Base-by-base conservation (phyloP, 2,797 vertebrate species). In the Heliangelus exortis region DNA sequence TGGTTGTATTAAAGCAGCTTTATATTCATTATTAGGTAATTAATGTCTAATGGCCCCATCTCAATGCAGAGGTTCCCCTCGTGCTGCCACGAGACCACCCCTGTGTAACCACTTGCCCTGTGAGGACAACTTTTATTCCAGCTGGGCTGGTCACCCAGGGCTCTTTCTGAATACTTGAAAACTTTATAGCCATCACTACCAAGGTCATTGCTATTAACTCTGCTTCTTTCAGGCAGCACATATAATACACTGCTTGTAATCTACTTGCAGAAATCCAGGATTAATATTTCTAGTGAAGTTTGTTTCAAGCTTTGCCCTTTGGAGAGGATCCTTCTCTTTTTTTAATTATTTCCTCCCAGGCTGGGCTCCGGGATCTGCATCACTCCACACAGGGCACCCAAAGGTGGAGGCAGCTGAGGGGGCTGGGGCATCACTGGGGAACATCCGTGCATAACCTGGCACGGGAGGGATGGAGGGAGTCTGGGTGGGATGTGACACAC, bases 161-260 rank as follows among this genome's bases (percentile, higher is more conserved):
- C 22, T 68, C 39, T 6, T 91, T 61, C 26, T 28, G 48, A 83
- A 58, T 8, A 20, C 1, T 19, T 50, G 20, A 45, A 43, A 72
- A 59, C 55, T 36, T 72, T 20, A 16, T 31, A 47, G 54, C 5
- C 6, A 8, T 25, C 41, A 3, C 72, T 36, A 20, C 23, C 31
- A 29, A 34, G 31, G 6, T 65, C 8, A 19, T 25, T 62, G 36
- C 76, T 8, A 7, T n/a, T 55, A 59, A 77, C 43, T 25, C 65
- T 33, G 14, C 75, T 92, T 7, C 53, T 66, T 45, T 41, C 41
- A 5, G 11, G 2, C 53, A 15, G 7, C 3, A 8, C 1, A 3
- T 1, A 4, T 8, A 39, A n/a, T 10, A 6, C 0, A 0, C 10
- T 25, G 6, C 34, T 73, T 33, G 55, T 13, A 59, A 66, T 10